A percentile compares a stretch with the other conserved stretches of the same genome.
Evolutionary conservation across 2,888 invertebrate species (phyloP).

Genomic region (Plebejus melissa): DNA sequence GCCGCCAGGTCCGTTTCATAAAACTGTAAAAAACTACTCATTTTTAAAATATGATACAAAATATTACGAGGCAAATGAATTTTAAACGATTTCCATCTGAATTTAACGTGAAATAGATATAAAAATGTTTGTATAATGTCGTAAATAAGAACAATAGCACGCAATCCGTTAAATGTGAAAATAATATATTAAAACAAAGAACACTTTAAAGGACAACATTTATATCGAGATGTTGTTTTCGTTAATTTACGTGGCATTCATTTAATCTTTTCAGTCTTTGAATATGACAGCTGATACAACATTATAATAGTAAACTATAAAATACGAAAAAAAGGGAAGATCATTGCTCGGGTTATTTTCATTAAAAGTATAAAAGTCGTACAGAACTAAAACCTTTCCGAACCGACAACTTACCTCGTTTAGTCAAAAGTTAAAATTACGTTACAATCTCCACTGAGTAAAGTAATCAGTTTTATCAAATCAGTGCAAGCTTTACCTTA

Average conservation of each 20-base stretch:
- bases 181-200: conserved; percentile 18
- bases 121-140: neutral
- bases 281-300: neutral
- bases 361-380: conserved; percentile 29
- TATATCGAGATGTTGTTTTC: neutral
- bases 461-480: conserved; percentile 53
- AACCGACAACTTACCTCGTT: conserved; percentile 30
- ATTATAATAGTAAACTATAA: neutral
- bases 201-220: neutral
- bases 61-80: neutral
- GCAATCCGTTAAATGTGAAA: neutral
- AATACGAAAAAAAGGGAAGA: neutral
- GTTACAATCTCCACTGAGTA: conserved; percentile 72
- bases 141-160: conserved; percentile 18
- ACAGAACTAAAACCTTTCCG: conserved; percentile 31
- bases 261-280: neutral
- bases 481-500: conserved; percentile 42
- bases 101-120: neutral
- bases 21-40: neutral
- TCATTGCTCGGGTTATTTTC: conserved; percentile 11
- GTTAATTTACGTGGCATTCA: neutral
- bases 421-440: conserved; percentile 36
- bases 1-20: neutral
- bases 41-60: conserved; percentile 12
- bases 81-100: neutral